Evolutionary conservation across 2,797 vertebrate genomes (phyloP).

Genomic region (Chelon labrosus): DNA sequence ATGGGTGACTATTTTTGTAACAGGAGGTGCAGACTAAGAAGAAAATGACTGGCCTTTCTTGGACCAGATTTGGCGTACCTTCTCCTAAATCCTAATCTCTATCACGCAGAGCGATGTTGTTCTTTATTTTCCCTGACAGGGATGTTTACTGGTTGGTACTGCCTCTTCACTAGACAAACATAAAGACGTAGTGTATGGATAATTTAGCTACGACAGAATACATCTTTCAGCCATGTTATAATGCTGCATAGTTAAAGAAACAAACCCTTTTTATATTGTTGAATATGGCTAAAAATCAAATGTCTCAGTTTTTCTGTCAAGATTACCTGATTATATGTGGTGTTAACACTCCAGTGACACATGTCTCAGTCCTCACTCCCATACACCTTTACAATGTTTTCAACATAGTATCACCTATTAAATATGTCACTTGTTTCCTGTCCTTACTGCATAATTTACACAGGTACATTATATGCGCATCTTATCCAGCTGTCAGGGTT

Average conservation of each 20-base stretch:
- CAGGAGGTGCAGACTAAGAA: slow-evolving; percentile 4
- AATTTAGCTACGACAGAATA: not conserved
- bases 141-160: not conserved
- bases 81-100: slow-evolving; percentile 36
- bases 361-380: not conserved
- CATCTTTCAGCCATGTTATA: not conserved
- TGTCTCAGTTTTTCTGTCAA: no score
- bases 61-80: slow-evolving; percentile 16
- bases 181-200: not conserved
- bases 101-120: slow-evolving; percentile 28
- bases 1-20: slow-evolving; percentile 43
- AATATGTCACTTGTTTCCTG: not conserved
- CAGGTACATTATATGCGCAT: not conserved
- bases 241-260: not conserved
- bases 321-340: not conserved
- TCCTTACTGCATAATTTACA: not conserved
- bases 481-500: not conserved
- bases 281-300: no score
- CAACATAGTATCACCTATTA: not conserved
- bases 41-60: slow-evolving; percentile 8
- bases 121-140: slow-evolving; percentile 31
- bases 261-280: not conserved
- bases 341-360: not conserved
- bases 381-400: not conserved
- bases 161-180: slow-evolving; percentile 9